Conservation (phyloP, 2,113 vertebrate genomes). For the Sceloporus undulatus region DNA sequence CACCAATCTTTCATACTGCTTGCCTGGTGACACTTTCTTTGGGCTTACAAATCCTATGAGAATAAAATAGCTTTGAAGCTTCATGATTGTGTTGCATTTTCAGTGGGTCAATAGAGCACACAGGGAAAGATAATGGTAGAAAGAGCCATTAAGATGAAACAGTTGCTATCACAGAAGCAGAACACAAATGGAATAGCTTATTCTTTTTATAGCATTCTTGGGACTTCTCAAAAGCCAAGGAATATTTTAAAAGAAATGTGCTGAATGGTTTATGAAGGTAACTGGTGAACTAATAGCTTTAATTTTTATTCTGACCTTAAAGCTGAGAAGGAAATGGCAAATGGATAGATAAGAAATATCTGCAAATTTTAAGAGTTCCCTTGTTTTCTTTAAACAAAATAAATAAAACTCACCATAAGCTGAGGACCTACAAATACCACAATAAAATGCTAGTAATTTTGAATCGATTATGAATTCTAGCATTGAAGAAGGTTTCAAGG, state of each 20-base stretch:
- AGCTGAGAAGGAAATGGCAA: constrained; percentile 3
- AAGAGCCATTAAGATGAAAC: constrained; percentile 41
- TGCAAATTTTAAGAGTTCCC: background rate
- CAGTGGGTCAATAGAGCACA: background rate
- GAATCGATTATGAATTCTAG: background rate
- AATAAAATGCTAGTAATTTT: background rate
- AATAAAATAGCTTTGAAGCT: constrained; percentile 20
- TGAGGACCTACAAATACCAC: background rate
- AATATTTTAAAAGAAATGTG: constrained; percentile 33
- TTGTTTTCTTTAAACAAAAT: background rate
- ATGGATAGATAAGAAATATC: background rate
- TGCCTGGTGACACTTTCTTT: constrained; percentile 24
- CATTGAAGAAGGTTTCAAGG: background rate
- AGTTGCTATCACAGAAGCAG: constrained; percentile 31
- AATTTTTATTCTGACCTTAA: constrained; percentile 44
- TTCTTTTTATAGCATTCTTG: constrained; percentile 52
- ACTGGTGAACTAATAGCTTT: constrained; percentile 20
- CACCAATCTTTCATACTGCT: constrained; percentile 38
- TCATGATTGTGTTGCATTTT: constrained; percentile 43
- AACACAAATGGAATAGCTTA: constrained; percentile 39
- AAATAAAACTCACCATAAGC: background rate
- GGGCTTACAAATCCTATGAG: constrained; percentile 10
- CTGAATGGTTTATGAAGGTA: constrained; percentile 22
- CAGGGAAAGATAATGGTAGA: constrained; percentile 51
- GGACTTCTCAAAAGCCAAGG: constrained; percentile 46